Evolutionary conservation across 2,888 invertebrate species (phyloP).

Genomic region (Mythimna ferrago): DNA sequence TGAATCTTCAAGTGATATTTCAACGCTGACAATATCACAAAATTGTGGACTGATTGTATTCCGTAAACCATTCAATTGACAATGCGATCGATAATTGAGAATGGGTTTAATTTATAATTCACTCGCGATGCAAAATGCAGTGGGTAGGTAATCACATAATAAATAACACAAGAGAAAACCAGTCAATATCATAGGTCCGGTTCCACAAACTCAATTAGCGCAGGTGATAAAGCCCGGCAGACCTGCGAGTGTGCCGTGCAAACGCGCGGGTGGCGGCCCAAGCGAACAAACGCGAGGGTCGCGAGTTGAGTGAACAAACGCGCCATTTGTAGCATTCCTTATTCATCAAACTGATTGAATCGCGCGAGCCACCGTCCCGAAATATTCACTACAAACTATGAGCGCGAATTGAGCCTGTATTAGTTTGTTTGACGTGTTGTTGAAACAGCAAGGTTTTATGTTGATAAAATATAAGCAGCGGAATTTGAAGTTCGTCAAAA

Average conservation of each 20-base stretch:
- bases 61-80: neutral
- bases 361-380: neutral
- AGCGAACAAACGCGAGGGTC: neutral
- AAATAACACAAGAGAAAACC: neutral
- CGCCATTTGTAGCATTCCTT: slow-evolving; percentile 26
- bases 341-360: slow-evolving; percentile 42
- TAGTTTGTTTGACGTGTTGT: neutral
- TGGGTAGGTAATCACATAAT: neutral
- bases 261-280: neutral
- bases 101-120: neutral
- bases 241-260: neutral
- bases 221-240: neutral
- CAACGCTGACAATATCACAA: neutral
- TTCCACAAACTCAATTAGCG: slow-evolving; percentile 5
- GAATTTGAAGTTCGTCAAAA: neutral
- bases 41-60: neutral
- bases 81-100: neutral
- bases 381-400: slow-evolving; percentile 29
- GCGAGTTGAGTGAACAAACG: neutral
- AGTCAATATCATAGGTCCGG: neutral
- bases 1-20: neutral
- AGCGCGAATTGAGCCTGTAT: neutral
- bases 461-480: neutral
- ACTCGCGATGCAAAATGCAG: neutral
- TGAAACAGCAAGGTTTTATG: neutral